A percentile compares a stretch with the other conserved stretches of the same genome.
phyloP scores from a whole-genome alignment of 1,140 invertebrate genomes.

The Pseudobourletiella spinata region DNA sequence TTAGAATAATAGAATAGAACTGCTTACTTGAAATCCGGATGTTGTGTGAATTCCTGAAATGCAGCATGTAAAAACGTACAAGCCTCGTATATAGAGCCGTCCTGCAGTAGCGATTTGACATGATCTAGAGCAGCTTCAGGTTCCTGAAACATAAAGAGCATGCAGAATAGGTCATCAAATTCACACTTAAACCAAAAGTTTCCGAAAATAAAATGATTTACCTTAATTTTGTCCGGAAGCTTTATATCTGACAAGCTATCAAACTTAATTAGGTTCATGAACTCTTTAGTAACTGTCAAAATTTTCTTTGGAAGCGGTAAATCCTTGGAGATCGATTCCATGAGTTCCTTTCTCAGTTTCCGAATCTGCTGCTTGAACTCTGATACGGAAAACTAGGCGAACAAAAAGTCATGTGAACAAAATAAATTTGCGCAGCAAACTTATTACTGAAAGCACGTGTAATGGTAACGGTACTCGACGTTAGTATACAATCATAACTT shows the following conservation, averaged over 20 bases:
- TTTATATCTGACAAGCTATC: background rate
- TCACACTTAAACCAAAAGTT: too few species aligned
- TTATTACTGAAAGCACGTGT: too few species aligned
- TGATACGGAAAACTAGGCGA: background rate
- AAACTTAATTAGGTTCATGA: background rate
- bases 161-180: too few species aligned
- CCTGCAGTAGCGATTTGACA: background rate
- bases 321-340: background rate
- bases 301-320: background rate
- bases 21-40: conserved; percentile 13
- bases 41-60: background rate
- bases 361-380: background rate
- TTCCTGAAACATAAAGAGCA: background rate
- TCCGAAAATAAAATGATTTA: too few species aligned
- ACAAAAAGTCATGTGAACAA: too few species aligned
- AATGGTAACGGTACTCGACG: background rate
- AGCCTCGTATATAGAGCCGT: conserved; percentile 5
- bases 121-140: background rate
- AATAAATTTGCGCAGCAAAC: too few species aligned
- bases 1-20: too few species aligned
- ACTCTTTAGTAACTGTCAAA: background rate
- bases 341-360: background rate
- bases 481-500: background rate
- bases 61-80: conserved; percentile 4
- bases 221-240: background rate